Evolutionary conservation across 2,113 vertebrate genomes (phyloP).

Genomic region (Xyrauchen texanus): DNA sequence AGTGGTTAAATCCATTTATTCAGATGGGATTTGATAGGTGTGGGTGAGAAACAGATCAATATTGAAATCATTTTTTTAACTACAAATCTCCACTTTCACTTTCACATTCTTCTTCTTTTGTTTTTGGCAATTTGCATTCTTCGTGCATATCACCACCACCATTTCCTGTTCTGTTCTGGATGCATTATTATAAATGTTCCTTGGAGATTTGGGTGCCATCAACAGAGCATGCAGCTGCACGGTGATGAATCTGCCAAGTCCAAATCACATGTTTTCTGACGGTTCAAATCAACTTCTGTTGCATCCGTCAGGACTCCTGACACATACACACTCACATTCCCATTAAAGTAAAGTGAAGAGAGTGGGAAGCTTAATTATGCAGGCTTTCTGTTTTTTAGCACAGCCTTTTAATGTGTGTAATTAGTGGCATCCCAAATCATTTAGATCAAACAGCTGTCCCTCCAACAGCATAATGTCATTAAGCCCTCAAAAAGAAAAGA

Average conservation of each 20-base stretch:
- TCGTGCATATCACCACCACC: too few species aligned
- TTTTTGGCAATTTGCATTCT: too few species aligned
- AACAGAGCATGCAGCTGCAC: slow-evolving; percentile 40
- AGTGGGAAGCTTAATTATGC: slow-evolving; percentile 51
- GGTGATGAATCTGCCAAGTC: not conserved
- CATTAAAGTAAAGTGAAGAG: slow-evolving; percentile 13
- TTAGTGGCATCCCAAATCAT: not conserved
- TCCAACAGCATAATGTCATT: slow-evolving; percentile 21
- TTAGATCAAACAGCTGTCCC: slow-evolving; percentile 17
- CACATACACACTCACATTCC: not conserved
- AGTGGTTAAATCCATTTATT: too few species aligned
- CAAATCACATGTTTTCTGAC: slow-evolving; percentile 37
- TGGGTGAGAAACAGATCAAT: too few species aligned
- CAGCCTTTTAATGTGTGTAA: slow-evolving; percentile 30
- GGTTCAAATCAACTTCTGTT: slow-evolving; percentile 35
- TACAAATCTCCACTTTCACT: too few species aligned
- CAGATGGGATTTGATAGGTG: too few species aligned
- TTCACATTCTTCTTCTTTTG: too few species aligned
- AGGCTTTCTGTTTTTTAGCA: slow-evolving; percentile 31
- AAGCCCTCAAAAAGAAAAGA: slow-evolving; percentile 29
- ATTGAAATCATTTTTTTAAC: too few species aligned
- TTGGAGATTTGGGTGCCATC: not conserved
- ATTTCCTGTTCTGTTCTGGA: too few species aligned
- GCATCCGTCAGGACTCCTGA: not conserved
- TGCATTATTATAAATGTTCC: too few species aligned